Evolutionary conservation across 2,797 vertebrate species (phyloP), one percentile per base, ranked within the genome.

Genomic region (Microcaecilia unicolor): DNA sequence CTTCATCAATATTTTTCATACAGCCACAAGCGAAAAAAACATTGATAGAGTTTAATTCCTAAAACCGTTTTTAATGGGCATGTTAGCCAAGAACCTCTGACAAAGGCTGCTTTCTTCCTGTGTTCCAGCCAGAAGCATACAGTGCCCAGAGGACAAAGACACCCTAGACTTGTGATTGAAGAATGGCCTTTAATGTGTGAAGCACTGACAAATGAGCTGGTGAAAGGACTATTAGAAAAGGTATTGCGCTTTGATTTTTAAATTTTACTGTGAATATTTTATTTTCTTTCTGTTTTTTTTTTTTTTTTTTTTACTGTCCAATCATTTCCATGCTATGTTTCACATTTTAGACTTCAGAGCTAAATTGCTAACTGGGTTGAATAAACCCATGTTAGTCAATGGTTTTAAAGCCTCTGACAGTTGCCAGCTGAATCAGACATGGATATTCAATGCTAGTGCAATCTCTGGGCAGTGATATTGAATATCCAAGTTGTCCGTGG

Each of bases 181-280:
- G 92, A 96, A 65, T 97, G 88, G 85, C 88, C 88, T 10, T 61
- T 92, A 47, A 74, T 76, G 3, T 78, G 72, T 40, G 89, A 97
- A 46, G 82, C 83, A 3, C 80, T 92, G 67, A 89, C 89, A 6
- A 81, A 84, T 3, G 89, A 92, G 36, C 66, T 74, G 1, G 86
- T 91, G 44, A 72, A 87, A 65, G 89, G 83, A 4, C 78, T 97
- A 34, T 72, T 97, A 39, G 89, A 94, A 80, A 81, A 92, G 88
- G 94, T 98, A 75, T 52, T n/a, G n/a, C n/a, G n/a, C n/a, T n/a
- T n/a, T n/a, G n/a, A n/a, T n/a, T n/a, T n/a, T n/a, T n/a, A 27
- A 25, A 26, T 15, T 4, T 10, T n/a, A n/a, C n/a, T n/a, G n/a
- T n/a, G n/a, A n/a, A 18, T 12, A 7, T 15, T 35, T 43, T 37